Evolutionary conservation across 2,113 vertebrate genomes (phyloP), one percentile per base, ranked within the genome.

Genomic region (Tupaia tana): DNA sequence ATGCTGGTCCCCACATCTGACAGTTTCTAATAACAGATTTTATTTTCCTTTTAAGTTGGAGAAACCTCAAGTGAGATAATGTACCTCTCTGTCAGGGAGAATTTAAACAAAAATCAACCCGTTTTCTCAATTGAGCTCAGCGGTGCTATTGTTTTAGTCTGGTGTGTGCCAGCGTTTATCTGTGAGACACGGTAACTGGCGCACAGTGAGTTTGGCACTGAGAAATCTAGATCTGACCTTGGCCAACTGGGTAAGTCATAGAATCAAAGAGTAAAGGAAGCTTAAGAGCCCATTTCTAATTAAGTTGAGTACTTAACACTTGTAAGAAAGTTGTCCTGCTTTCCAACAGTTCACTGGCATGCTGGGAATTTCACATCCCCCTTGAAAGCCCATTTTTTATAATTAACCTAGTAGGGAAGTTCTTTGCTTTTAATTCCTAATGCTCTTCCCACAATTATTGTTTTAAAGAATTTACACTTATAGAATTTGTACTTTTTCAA

Each of bases 11-110:
- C 43, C 5, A 43, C 43, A 43, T 43, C 43, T 43, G 91, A 77
- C 58, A 90, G 54, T 24, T 90, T 96, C 92, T 84, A 90, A 69
- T 29, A 34, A 25, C 58, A n/a, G 31, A 56, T 67, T 91, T 87
- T 71, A 86, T 88, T 95, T 90, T n/a, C 25, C 19, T 89, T 91
- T 86, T 88, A 86, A 88, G 73, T 90, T 69, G 22, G 27, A 95
- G 71, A 94, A 79, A 87, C 13, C 13, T 92, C 52, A 87, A 73
- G 56, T 77, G 58, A 83, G 58, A 43, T 15, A 61, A 29, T 29
- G 1, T 73, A 86, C 70, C 27, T 91, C 71, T 91, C 27, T n/a
- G 59, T 92, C 24, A 79, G 20, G 29, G 25, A 77, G 43, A 78
- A 59, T 3, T 83, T 8, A 90, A 75, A 80, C 52, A 25, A 59